A percentile compares a stretch with the other conserved stretches of the same genome.
These are phyloP conservation scores for Drosophila sordidula DNA, from an alignment of 2,888 invertebrate species.

Conservation along the genomic window DNA sequence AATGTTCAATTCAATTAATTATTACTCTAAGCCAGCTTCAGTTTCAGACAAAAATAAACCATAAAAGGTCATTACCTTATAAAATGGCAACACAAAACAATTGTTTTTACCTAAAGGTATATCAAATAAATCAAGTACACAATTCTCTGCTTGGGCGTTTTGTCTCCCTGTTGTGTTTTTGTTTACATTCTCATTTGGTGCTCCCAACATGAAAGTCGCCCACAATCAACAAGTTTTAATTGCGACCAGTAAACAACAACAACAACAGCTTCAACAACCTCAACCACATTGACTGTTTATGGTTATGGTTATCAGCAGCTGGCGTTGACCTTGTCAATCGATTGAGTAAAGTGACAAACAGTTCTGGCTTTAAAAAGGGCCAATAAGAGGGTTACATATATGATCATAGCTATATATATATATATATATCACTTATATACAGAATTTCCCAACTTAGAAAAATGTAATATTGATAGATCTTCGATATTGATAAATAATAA, in stretches of 20 bases:
- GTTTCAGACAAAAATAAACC: conserved; percentile 4
- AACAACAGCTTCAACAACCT: conserved; percentile 32
- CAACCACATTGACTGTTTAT: conserved; percentile 50
- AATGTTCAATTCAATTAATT: conserved; percentile 5
- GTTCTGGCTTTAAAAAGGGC: conserved; percentile 13
- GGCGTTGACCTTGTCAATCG: conserved; percentile 55
- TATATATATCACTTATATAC: background rate
- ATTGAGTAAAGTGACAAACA: conserved; percentile 33
- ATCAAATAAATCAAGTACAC: conserved; percentile 59
- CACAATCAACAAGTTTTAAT: conserved; percentile 78
- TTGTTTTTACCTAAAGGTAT: conserved; percentile 16
- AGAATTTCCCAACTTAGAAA: too few species aligned
- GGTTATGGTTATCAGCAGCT: conserved; percentile 58
- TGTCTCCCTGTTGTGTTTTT: conserved; percentile 3
- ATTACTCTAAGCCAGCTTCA: background rate
- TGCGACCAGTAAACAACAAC: conserved; percentile 38
- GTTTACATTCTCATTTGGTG: conserved; percentile 7
- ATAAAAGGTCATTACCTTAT: conserved; percentile 24
- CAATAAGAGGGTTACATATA: conserved; percentile 13
- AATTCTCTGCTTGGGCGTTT: conserved; percentile 33
- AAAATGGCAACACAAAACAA: background rate
- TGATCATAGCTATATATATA: background rate
- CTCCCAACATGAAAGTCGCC: conserved; percentile 37
- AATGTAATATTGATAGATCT: background rate
- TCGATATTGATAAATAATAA: background rate